Conservation (phyloP, 2,113 vertebrate species). For the Montifringilla adamsi region DNA sequence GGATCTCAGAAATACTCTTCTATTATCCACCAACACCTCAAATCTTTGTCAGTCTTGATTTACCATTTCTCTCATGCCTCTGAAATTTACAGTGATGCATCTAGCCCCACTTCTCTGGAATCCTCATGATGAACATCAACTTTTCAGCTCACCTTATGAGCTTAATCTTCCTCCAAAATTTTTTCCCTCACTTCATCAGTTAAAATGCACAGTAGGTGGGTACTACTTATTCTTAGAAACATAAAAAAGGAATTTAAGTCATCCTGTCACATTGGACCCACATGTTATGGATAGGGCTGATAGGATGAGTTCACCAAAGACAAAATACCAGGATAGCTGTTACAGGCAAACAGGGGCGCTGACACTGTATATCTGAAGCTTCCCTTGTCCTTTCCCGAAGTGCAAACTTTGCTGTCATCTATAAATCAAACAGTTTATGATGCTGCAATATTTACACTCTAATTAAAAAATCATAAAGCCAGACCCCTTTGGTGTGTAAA, state of each 20-base stretch:
- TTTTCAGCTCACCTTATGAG: not conserved
- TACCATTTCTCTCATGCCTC: not conserved
- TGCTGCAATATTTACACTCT: slow-evolving; percentile 85
- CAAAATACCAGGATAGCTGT: not conserved
- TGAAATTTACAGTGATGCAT: not conserved
- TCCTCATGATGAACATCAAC: not conserved
- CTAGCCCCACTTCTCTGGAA: not conserved
- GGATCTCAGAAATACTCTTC: slow-evolving; percentile 20
- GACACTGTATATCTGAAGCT: slow-evolving; percentile 29
- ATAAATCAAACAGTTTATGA: slow-evolving; percentile 86
- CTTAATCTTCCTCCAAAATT: not conserved
- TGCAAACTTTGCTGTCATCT: slow-evolving; percentile 75
- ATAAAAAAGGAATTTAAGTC: not conserved
- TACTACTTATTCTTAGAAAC: not conserved
- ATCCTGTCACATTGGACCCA: not conserved
- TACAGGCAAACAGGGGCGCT: not conserved
- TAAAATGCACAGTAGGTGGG: not conserved
- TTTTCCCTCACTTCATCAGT: not conserved
- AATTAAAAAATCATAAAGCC: slow-evolving; percentile 91
- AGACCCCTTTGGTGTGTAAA: slow-evolving; percentile 75
- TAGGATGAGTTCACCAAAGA: not conserved
- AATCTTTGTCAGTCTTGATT: not conserved
- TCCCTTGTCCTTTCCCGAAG: slow-evolving; percentile 53
- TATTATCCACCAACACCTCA: not conserved
- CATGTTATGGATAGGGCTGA: not conserved